Conservation (phyloP, 1,140 invertebrate genomes). For the Drosophila sturtevanti region DNA sequence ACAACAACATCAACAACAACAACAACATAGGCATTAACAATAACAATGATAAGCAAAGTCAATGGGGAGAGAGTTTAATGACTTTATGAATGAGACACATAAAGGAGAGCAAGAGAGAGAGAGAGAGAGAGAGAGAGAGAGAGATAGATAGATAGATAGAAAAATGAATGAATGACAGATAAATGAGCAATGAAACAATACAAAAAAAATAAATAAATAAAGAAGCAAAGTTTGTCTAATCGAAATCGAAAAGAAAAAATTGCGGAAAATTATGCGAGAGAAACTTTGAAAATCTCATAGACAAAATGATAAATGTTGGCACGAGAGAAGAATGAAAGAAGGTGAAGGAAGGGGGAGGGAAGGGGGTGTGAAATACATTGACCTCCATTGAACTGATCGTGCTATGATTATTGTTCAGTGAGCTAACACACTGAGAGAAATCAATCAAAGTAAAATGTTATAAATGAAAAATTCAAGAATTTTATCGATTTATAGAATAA, state of each 20-base stretch:
- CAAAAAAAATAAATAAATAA: no score
- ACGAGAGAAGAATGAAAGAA: not conserved
- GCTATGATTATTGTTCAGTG: slow-evolving; percentile 4
- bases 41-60: slow-evolving; percentile 58
- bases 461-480: no score
- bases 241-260: slow-evolving; percentile 48
- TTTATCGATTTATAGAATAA: no score
- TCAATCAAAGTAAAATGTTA: no score
- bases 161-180: not conserved
- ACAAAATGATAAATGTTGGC: slow-evolving; percentile 25
- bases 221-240: slow-evolving; percentile 60
- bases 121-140: not conserved
- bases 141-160: not conserved
- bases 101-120: slow-evolving; percentile 1
- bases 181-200: slow-evolving; percentile 2
- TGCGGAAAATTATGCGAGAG: slow-evolving; percentile 22
- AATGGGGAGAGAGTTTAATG: slow-evolving; percentile 64
- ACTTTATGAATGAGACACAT: slow-evolving; percentile 30
- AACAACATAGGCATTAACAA: slow-evolving; percentile 24
- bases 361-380: slow-evolving; percentile 35
- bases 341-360: not conserved
- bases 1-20: slow-evolving; percentile 9
- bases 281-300: not conserved
- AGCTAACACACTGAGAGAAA: not conserved
- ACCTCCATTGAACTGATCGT: slow-evolving; percentile 55